Evolutionary conservation across 1,140 invertebrate genomes (phyloP).

Genomic region (Pteromalus puparum): DNA sequence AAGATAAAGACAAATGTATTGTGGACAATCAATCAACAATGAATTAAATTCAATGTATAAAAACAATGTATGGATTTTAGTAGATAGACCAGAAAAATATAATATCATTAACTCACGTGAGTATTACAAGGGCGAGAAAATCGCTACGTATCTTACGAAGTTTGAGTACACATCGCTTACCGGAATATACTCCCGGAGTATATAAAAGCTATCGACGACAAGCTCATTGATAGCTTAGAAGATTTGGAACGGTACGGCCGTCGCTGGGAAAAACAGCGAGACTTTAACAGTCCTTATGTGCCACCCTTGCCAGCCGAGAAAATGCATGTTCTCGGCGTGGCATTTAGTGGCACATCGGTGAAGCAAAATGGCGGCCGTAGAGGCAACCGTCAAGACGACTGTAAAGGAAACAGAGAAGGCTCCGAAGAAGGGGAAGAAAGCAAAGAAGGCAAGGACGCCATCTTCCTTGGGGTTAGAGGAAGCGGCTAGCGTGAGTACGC

Average conservation of each 20-base stretch:
- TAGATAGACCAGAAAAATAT: no score
- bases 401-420: no score
- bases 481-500: no score
- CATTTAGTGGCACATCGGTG: background rate
- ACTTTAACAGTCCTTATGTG: background rate
- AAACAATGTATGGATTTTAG: no score
- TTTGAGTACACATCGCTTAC: background rate
- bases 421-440: no score
- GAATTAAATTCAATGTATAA: no score
- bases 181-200: background rate
- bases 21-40: no score
- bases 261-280: background rate
- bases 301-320: slow-evolving; percentile 16
- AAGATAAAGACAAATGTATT: no score
- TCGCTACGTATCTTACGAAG: background rate
- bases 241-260: background rate
- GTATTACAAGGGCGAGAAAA: background rate
- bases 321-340: background rate
- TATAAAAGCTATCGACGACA: background rate
- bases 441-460: no score
- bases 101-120: no score
- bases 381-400: no score
- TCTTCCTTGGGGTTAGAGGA: no score
- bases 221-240: background rate
- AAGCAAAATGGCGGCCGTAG: background rate